Evolutionary conservation across 2,113 vertebrate species (phyloP).

Genomic region (Nycticorax nycticorax): DNA sequence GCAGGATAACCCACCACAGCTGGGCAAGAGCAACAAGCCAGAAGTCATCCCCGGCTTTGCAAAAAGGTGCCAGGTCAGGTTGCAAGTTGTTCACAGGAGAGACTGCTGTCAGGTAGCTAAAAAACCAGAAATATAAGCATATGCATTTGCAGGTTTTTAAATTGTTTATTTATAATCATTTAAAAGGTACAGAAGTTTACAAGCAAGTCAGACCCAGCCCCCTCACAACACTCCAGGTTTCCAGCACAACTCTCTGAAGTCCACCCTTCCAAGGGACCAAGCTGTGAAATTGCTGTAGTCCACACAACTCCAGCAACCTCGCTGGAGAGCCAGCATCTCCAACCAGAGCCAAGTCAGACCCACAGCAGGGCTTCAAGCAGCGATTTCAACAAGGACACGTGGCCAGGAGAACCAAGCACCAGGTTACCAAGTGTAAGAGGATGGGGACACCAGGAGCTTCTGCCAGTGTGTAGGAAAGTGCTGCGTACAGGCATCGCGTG

Average conservation of each 20-base stretch:
- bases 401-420: background rate
- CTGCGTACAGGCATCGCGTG: fast-evolving
- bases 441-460: background rate
- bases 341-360: background rate
- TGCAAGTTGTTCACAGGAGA: background rate
- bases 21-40: background rate
- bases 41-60: background rate
- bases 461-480: background rate
- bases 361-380: background rate
- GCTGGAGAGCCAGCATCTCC: background rate
- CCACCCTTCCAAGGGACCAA: background rate
- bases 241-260: background rate
- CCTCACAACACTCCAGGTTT: background rate
- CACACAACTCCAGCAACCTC: background rate
- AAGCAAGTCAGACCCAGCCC: background rate
- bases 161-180: background rate
- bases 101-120: background rate
- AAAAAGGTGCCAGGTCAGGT: background rate
- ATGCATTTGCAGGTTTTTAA: background rate
- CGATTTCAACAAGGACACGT: background rate
- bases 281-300: background rate
- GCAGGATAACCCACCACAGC: background rate
- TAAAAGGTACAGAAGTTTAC: slow-evolving; percentile 24
- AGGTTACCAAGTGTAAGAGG: background rate
- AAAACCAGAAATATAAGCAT: background rate